Base-by-base conservation (phyloP, 1,140 invertebrate genomes). In the Chrysoperla carnea region DNA sequence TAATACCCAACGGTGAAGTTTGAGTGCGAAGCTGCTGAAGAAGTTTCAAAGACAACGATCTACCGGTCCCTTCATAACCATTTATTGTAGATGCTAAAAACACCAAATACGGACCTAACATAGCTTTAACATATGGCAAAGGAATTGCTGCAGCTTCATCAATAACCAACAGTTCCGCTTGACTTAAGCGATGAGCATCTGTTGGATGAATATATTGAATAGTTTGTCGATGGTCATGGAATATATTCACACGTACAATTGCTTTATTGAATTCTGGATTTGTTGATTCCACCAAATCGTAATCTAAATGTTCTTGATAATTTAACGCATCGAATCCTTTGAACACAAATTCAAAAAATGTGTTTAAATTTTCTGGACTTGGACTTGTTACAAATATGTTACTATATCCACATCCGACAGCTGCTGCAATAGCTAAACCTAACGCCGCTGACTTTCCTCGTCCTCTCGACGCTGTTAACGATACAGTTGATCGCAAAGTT, bases 81-180 rank as follows among this genome's bases (percentile, higher is more conserved):
- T 95, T 94, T 28, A 98, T 89, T 0, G 96, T 99, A 0, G 95
- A 99, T 0, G 96, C 81, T 55, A 99, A 75, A 57, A 99, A 92
- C 5, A 93, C 85, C 29, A 99, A 67, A 57, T 96, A 96, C 1
- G 92, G 88, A 1, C 90, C 90, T 40, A 91, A 69, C 57, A 96
- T 81, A 35, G 79, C 74, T 54, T 90, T 90, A 0, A 99, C 93
- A 50, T 90, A 74, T 0, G 90, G 85, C 38, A 99, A 64, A 0
- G 96, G 96, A 50, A 99, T 99, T 13, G 95, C 96, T 4, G 95
- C 96, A 8, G 96, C 96, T 69, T 99, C 96, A 61, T 99, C 96
- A 50, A 99, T 96, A 14, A 98, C 78, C 27, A 99, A 67, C 9
- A 99, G 62, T 64, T 99, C 94, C 11, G 92, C 91, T 58, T 94